Percentiles rank a stretch among this genome's conserved stretches.
Evolutionary conservation across 2,888 invertebrate genomes (phyloP).

Genomic region (Cosmorhoe ocellata): DNA sequence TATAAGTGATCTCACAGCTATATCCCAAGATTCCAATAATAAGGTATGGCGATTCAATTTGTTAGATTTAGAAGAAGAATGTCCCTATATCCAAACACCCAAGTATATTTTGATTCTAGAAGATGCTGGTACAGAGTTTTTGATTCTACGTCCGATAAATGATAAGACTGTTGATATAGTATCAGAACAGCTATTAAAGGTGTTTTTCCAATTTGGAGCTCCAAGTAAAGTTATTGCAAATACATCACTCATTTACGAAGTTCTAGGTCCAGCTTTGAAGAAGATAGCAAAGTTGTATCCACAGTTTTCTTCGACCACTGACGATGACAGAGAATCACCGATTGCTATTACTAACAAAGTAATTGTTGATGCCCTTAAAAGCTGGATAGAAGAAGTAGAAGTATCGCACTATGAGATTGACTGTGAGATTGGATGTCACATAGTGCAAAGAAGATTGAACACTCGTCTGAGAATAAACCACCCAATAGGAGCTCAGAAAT

Average conservation of each 20-base stretch:
- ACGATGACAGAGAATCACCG: neutral
- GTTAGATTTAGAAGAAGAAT: neutral
- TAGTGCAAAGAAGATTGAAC: conserved; percentile 10
- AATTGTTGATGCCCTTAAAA: neutral
- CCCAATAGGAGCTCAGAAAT: neutral
- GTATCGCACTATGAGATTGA: conserved; percentile 2
- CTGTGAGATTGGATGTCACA: conserved; percentile 10
- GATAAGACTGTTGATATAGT: neutral
- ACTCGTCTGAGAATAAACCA: neutral
- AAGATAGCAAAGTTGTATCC: neutral
- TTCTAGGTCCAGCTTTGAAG: neutral
- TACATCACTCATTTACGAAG: neutral
- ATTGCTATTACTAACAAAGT: neutral
- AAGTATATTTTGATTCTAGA: conserved; percentile 6
- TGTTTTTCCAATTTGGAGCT: conserved; percentile 5
- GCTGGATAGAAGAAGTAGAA: conserved; percentile 2
- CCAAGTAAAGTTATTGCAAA: neutral
- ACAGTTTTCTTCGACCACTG: neutral
- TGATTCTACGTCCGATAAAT: conserved; percentile 3
- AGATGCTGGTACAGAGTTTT: conserved; percentile 1
- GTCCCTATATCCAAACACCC: neutral
- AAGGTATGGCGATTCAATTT: neutral
- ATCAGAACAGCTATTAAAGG: neutral
- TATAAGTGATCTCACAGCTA: neutral
- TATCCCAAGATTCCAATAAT: too few relatives aligned